Evolutionary conservation across 2,888 invertebrate genomes (phyloP).

Genomic region (Blera fallax): DNA sequence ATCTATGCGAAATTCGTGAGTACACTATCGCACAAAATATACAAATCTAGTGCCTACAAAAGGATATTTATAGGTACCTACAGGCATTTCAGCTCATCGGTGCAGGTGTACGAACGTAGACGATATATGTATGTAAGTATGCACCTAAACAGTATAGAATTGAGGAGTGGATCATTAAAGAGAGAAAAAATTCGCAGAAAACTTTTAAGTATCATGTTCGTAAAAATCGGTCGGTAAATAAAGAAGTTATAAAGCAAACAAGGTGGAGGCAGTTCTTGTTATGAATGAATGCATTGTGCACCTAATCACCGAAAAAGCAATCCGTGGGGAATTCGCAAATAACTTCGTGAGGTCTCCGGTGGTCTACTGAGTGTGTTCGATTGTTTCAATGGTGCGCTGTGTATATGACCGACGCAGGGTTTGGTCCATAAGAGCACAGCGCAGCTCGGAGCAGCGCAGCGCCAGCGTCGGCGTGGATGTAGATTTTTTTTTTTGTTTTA

Average conservation of each 20-base stretch:
- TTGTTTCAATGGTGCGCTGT: slow-evolving; percentile 30
- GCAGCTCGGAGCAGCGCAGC: too few species aligned
- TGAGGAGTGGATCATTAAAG: slow-evolving; percentile 55
- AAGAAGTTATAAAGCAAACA: slow-evolving; percentile 70
- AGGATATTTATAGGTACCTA: background rate
- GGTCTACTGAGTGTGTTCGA: slow-evolving; percentile 66
- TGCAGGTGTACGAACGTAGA: background rate
- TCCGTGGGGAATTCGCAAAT: slow-evolving; percentile 64
- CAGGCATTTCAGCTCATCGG: background rate
- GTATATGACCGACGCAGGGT: background rate
- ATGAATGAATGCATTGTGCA: slow-evolving; percentile 72
- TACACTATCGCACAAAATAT: background rate
- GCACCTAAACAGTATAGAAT: slow-evolving; percentile 23
- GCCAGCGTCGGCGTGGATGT: slow-evolving; percentile 41
- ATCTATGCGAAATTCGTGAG: background rate
- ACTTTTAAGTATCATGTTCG: slow-evolving; percentile 65
- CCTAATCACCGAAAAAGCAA: slow-evolving; percentile 65
- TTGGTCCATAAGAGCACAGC: slow-evolving; percentile 5
- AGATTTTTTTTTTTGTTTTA: slow-evolving; percentile 5
- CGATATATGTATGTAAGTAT: background rate
- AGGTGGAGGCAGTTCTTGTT: slow-evolving; percentile 65
- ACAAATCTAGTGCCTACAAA: background rate
- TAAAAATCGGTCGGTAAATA: slow-evolving; percentile 69
- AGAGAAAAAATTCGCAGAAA: slow-evolving; percentile 64
- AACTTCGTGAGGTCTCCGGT: slow-evolving; percentile 70